Percentiles rank a stretch among this genome's conserved stretches.
Conservation (phyloP, 2,113 vertebrate species). For the Echinops telfairi region DNA sequence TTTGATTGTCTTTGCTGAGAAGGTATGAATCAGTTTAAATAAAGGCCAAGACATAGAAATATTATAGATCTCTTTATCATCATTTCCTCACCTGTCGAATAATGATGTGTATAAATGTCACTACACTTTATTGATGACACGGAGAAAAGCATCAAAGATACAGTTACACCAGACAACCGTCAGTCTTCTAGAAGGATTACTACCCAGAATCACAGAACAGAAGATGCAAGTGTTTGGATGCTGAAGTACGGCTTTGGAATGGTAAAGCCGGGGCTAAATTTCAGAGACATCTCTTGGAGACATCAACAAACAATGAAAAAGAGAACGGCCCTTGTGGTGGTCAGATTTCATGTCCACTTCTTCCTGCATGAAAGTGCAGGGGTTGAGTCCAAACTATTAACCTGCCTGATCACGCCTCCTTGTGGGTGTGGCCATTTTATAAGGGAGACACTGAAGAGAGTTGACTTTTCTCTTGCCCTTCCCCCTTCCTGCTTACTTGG, state of each 20-base stretch:
- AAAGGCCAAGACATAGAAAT: not conserved
- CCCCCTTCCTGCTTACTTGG: no score
- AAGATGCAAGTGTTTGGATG: not conserved
- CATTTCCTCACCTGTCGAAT: not conserved
- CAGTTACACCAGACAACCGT: not conserved
- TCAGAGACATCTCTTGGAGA: not conserved
- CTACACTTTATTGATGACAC: not conserved
- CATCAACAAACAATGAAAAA: not conserved
- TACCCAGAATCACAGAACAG: not conserved
- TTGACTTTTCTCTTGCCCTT: no score
- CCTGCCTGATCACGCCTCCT: no score
- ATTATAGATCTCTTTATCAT: not conserved
- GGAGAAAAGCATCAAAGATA: conserved; percentile 7
- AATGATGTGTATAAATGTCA: not conserved
- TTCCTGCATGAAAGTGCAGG: no score
- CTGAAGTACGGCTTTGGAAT: not conserved
- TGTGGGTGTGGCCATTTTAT: no score
- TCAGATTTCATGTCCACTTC: no score
- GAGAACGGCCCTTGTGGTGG: no score
- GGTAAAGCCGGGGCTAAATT: not conserved
- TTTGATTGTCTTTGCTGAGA: not conserved
- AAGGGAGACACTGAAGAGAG: no score
- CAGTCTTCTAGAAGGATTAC: not conserved
- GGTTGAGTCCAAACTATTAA: no score
- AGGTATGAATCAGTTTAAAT: not conserved